Evolutionary conservation across 2,113 vertebrate genomes (phyloP), one percentile per base, ranked within the genome.

Genomic region (Microcebus jonahi): DNA sequence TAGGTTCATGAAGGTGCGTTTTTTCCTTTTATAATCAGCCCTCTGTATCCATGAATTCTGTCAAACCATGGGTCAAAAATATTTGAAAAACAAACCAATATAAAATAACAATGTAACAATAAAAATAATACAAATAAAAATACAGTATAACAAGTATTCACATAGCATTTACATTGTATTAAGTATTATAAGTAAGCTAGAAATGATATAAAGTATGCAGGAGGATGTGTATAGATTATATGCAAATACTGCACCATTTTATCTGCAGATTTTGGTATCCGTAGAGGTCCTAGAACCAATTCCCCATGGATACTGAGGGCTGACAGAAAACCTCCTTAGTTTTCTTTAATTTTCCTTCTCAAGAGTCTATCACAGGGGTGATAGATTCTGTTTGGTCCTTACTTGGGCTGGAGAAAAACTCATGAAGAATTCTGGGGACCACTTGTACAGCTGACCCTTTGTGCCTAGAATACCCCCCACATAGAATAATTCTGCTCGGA

Each of bases 351-450:
- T 85, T 95, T 93, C 83, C 59, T 80, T 80, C 88, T 77, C n/a
- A 85, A 73, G 63, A 91, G 31, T 93, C 39, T 39, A 86, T 91
- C 17, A 10, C 5, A 23, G 39, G 20, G 45, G 7, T 82, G 17
- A 23, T 42, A 90, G 59, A 95, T 76, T 76, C 57, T 50, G n/a
- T 53, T 75, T 45, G 71, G 39, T 71, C 39, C 77, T 93, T 77
- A 45, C 23, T 97, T 65, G 13, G 29, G 25, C 25, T 75, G 11
- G 27, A 90, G 39, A 75, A 90, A 94, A 90, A 87, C 61, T 81
- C 77, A 92, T 17, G n/a, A 82, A 92, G 88, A 92, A 87, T 87
- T 97, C 79, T 93, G 76, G 50, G 63, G 80, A 65, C 55, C 20
- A 75, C 34, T 76, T 61, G 27, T 61, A 31, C 2, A 59, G 77